Evolutionary conservation across 1,140 invertebrate genomes (phyloP), one percentile per base, ranked within the genome.

Genomic region (Drosophila murphyi): DNA sequence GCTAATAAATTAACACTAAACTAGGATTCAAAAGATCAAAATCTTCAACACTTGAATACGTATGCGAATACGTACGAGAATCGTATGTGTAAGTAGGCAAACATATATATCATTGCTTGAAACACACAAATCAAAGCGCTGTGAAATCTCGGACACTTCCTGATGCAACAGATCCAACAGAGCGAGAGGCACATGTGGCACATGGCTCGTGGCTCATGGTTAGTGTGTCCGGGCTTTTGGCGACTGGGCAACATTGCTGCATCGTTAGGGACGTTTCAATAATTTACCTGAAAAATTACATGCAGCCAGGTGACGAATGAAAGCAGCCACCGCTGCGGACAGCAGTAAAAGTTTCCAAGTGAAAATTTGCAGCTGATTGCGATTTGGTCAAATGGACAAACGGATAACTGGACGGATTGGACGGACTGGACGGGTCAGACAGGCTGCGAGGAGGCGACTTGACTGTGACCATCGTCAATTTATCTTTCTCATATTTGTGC

Each of bases 401-500:
- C 59, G n/a, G 41, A 62, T 8, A 5, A 35, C n/a, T 29, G 29
- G 52, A 60, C 55, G 8, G 50, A 45, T 28, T 20, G 20, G 20
- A 12, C 29, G 8, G 31, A 20, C 20, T 20, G 57, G 57, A 60
- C 57, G 5, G 35, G 2, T 6, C 35, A 8, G 48, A 51, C 50
- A 12, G 51, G 12, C 51, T 5, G 31, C 2, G 52, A 57, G 10
- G 4, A 3, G 43, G 45, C 32, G 29, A 48, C 20, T 48, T 48
- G 57, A 48, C 72, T 54, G 56, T 56, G 45, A 57, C 56, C 67
- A 39, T 64, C 76, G 54, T 80, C 87, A 79, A 89, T 90, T 90
- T 90, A 90, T 90, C 86, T 87, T 90, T 90, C 86, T 90, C 86
- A 90, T 90, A 90, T 89, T 90, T 87, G 89, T 77, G 76, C 82